A percentile compares a stretch with the other conserved stretches of the same genome.
Evolutionary conservation across 2,113 vertebrate species (phyloP).

Genomic region (Rhinolophus ferrumequinum): DNA sequence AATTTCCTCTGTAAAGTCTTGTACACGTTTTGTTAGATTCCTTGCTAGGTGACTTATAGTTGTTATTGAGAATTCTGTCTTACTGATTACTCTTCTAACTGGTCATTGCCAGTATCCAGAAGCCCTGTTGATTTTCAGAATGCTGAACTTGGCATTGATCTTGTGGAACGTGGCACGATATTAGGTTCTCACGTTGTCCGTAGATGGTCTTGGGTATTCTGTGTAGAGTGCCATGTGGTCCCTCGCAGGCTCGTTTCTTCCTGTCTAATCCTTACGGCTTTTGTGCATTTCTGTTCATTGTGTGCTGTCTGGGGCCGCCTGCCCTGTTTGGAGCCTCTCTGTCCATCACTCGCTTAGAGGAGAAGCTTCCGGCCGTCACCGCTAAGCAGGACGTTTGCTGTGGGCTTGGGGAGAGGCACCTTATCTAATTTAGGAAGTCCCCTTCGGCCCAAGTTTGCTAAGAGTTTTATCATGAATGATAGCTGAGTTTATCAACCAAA

Average conservation of each 20-base stretch:
- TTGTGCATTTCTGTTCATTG: not conserved
- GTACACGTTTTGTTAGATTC: not conserved
- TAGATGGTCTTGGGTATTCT: not conserved
- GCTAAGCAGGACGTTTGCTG: not conserved
- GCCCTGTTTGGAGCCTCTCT: too few species aligned
- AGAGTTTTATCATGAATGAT: not conserved
- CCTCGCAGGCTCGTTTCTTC: not conserved
- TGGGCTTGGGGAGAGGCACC: not conserved
- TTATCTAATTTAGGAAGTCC: not conserved
- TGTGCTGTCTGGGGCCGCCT: not conserved
- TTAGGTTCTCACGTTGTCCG: not conserved
- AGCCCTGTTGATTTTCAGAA: too few species aligned
- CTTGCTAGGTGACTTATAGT: not conserved
- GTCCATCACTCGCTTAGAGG: not conserved
- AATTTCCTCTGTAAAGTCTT: not conserved
- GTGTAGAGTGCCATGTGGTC: not conserved
- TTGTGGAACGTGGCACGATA: not conserved
- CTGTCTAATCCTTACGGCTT: not conserved
- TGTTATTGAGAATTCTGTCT: too few species aligned
- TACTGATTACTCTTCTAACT: not conserved
- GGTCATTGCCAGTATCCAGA: not conserved
- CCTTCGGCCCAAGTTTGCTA: not conserved
- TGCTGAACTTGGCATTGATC: not conserved
- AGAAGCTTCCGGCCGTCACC: not conserved
- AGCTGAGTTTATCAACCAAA: not conserved